These are phyloP conservation scores for Hydraecia micacea DNA, from an alignment of 2,888 invertebrate genomes.

Conservation along the genomic window DNA sequence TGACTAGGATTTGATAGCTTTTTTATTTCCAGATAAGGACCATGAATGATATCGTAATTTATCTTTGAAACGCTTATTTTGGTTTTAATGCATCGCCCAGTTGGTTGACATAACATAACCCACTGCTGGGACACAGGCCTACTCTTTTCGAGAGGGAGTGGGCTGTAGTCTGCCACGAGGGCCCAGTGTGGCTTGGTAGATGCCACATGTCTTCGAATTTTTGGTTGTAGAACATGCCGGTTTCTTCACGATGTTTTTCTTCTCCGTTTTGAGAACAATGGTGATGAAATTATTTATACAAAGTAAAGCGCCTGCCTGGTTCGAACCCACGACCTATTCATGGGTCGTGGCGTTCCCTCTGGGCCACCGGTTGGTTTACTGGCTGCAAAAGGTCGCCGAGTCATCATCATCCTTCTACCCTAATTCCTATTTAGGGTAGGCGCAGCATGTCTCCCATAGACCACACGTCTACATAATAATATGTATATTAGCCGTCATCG, in stretches of 20 bases:
- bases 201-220: no score
- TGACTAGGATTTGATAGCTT: constrained; percentile 17
- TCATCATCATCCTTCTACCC: neutral
- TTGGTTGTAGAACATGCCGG: no score
- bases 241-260: no score
- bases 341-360: no score
- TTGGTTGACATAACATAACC: neutral
- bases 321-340: no score
- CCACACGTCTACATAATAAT: neutral
- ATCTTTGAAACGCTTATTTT: neutral
- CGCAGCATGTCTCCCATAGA: neutral
- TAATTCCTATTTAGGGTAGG: neutral
- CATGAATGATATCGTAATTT: constrained; percentile 7
- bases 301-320: no score
- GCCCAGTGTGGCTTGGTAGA: no score
- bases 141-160: no score
- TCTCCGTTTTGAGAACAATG: no score
- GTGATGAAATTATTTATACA: no score
- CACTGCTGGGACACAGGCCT: no score
- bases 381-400: neutral
- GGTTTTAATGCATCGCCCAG: neutral
- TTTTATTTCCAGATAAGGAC: constrained; percentile 22
- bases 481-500: neutral
- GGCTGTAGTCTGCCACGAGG: no score
- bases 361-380: neutral